Conservation (phyloP, 2,888 invertebrate genomes). For the Melipona bicolor region DNA sequence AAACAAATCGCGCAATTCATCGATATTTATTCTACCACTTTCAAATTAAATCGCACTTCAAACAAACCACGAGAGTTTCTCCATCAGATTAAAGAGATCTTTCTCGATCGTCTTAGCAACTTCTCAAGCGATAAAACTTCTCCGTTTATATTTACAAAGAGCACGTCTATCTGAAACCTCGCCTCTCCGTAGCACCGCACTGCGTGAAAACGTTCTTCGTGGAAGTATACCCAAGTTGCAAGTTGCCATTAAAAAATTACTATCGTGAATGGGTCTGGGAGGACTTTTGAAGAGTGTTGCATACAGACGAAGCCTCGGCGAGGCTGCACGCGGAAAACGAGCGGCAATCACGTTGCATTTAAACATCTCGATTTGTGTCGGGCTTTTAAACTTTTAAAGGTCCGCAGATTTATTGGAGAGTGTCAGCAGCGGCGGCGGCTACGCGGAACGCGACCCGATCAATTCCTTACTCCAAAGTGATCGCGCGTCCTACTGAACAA, state of each 20-base stretch:
- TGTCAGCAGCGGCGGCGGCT: neutral
- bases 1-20: too few relatives aligned
- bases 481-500: constrained; percentile 32
- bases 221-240: too few relatives aligned
- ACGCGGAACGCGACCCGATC: constrained; percentile 17
- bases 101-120: too few relatives aligned
- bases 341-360: constrained; percentile 38
- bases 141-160: too few relatives aligned
- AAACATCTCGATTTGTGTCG: constrained; percentile 34
- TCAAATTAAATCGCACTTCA: too few relatives aligned
- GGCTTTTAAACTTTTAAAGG: constrained; percentile 39
- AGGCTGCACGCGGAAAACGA: constrained; percentile 6
- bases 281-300: neutral
- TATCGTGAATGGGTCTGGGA: neutral
- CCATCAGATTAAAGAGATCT: too few relatives aligned
- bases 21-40: too few relatives aligned
- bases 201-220: too few relatives aligned
- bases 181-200: too few relatives aligned
- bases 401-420: constrained; percentile 17
- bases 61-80: too few relatives aligned
- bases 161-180: too few relatives aligned
- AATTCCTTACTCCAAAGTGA: constrained; percentile 19
- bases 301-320: neutral
- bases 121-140: too few relatives aligned
- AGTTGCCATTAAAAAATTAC: neutral